These are phyloP conservation scores for Colletes latitarsis DNA, from an alignment of 1,140 invertebrate species.

Conservation along the genomic window DNA sequence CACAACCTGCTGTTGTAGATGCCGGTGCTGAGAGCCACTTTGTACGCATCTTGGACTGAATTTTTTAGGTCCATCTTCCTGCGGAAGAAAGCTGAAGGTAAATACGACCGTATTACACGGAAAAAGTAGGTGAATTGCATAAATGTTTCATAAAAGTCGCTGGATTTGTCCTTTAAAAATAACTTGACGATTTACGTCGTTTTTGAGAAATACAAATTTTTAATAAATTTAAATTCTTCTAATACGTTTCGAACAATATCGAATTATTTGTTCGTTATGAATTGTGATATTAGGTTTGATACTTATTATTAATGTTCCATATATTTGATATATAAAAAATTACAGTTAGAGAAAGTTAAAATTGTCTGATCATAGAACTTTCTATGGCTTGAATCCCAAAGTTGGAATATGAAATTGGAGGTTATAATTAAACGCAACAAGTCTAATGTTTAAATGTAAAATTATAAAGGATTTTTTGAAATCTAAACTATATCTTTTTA, in stretches of 20 bases:
- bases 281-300: background rate
- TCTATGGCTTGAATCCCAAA: too few relatives aligned
- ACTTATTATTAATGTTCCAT: background rate
- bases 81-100: background rate
- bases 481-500: too few relatives aligned
- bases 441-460: too few relatives aligned
- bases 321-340: too few relatives aligned
- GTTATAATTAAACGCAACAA: too few relatives aligned
- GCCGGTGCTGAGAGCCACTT: conserved; percentile 13
- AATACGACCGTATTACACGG: background rate
- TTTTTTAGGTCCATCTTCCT: background rate
- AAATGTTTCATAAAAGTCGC: too few relatives aligned
- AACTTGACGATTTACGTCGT: too few relatives aligned
- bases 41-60: background rate
- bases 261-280: background rate
- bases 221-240: background rate
- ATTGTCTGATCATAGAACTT: too few relatives aligned
- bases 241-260: background rate
- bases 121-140: background rate
- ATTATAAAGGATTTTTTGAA: too few relatives aligned
- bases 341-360: too few relatives aligned
- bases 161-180: background rate
- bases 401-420: too few relatives aligned
- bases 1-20: conserved; percentile 12
- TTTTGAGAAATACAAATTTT: too few relatives aligned